Evolutionary conservation across 2,888 invertebrate genomes (phyloP).

Genomic region (Napeogenes sylphis): DNA sequence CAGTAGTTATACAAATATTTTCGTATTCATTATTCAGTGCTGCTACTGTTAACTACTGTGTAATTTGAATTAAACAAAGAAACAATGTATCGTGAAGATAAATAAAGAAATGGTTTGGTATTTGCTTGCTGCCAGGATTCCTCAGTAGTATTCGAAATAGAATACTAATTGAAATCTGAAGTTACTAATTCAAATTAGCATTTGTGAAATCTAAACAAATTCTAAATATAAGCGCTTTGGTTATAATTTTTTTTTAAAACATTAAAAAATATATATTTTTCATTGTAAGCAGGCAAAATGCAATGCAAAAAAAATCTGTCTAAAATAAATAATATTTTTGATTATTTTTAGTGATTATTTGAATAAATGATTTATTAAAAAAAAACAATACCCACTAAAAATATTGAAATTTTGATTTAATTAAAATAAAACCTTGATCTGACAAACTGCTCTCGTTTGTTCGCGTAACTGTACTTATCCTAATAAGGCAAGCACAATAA

Average conservation of each 20-base stretch:
- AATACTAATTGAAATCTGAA: too few relatives aligned
- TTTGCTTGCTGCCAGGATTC: conserved; percentile 5
- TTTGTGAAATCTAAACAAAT: neutral
- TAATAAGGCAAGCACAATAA: conserved; percentile 49
- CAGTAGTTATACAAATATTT: conserved; percentile 11
- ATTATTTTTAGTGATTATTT: too few relatives aligned
- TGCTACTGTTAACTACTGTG: conserved; percentile 39
- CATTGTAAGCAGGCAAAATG: too few relatives aligned
- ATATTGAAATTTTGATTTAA: conserved; percentile 25
- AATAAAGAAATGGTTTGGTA: conserved; percentile 14
- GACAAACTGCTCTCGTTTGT: conserved; percentile 39
- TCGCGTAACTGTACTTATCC: conserved; percentile 38
- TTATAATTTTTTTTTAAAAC: too few relatives aligned
- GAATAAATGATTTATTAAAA: too few relatives aligned
- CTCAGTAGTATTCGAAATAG: conserved; percentile 17
- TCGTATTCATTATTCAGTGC: conserved; percentile 32
- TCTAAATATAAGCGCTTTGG: too few relatives aligned
- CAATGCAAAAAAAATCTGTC: too few relatives aligned
- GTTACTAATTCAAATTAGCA: neutral
- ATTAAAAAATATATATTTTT: too few relatives aligned
- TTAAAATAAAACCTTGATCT: conserved; percentile 30
- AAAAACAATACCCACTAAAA: too few relatives aligned
- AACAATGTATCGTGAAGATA: conserved; percentile 13
- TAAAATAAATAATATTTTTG: too few relatives aligned
- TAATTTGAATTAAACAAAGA: conserved; percentile 14